phyloP scores from a whole-genome alignment of 37 sponge, comb jelly and placozoan genomes.

The Agelas oroides region DNA sequence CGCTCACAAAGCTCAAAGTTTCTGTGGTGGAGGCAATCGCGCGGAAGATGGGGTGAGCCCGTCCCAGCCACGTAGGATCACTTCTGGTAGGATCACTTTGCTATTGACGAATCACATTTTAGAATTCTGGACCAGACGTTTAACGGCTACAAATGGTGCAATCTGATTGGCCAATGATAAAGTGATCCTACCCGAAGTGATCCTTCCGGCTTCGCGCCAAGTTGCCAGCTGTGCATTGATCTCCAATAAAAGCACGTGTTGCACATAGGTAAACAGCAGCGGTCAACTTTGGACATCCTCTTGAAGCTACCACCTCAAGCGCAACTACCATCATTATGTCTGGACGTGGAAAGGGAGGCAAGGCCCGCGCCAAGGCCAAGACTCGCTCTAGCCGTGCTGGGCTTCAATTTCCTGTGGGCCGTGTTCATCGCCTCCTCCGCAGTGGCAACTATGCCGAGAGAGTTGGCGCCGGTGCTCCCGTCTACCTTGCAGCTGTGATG shows the following conservation, averaged over 20 bases:
- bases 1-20: no score
- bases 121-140: not conserved
- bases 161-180: slow-evolving; percentile 48
- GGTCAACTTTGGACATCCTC: no score
- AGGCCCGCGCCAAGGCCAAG: slow-evolving; percentile 90
- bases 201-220: not conserved
- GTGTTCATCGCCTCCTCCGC: slow-evolving; percentile 91
- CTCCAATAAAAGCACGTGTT: no score
- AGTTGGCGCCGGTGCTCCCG: slow-evolving; percentile 93
- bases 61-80: slow-evolving; percentile 35
- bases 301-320: no score
- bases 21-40: no score
- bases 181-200: slow-evolving; percentile 42
- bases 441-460: slow-evolving; percentile 90
- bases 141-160: not conserved
- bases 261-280: no score
- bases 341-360: slow-evolving; percentile 96
- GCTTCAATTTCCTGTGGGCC: slow-evolving; percentile 94
- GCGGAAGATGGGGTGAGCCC: no score
- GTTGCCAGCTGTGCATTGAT: not conserved
- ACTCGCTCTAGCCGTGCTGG: slow-evolving; percentile 91
- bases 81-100: slow-evolving; percentile 51
- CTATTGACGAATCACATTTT: slow-evolving; percentile 42
- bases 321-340: slow-evolving; percentile 85
- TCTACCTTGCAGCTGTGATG: slow-evolving; percentile 95